Conservation (phyloP, 1,140 invertebrate genomes). For the Sarcophaga peregrina region DNA sequence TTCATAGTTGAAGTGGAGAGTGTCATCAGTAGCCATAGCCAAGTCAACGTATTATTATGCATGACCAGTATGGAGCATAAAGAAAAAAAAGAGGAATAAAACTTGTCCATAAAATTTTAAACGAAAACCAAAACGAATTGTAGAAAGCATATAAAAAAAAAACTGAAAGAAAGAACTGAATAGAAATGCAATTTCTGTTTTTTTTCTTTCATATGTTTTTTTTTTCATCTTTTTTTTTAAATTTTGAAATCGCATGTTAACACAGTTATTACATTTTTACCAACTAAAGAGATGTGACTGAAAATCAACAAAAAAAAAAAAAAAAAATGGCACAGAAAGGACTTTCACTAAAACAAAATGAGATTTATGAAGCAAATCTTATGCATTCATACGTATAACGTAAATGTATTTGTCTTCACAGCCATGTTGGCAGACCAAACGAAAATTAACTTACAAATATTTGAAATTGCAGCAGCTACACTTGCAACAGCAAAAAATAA, state of each 20-base stretch:
- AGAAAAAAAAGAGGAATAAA: not conserved
- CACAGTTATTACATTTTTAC: constrained; percentile 32
- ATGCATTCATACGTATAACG: not conserved
- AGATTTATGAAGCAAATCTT: not conserved
- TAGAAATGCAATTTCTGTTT: constrained; percentile 4
- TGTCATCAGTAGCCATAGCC: not conserved
- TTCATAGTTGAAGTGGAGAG: too few relatives aligned
- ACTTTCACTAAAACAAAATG: not conserved
- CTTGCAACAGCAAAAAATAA: not conserved
- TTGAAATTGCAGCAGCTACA: not conserved
- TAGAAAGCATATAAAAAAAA: not conserved
- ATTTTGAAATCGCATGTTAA: constrained; percentile 36
- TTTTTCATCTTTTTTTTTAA: not conserved
- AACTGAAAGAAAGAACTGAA: not conserved
- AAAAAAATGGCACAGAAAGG: not conserved
- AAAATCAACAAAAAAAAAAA: not conserved
- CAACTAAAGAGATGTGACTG: not conserved
- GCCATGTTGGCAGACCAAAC: not conserved
- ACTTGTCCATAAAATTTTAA: not conserved
- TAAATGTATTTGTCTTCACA: not conserved
- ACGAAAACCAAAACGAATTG: not conserved
- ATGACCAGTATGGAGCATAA: constrained; percentile 6
- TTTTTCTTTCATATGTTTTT: not conserved
- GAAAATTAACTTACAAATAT: constrained; percentile 20
- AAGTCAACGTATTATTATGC: constrained; percentile 36